Evolutionary conservation across 2,888 invertebrate genomes (phyloP), one percentile per base, ranked within the genome.

Genomic region (Eilema sororculum): DNA sequence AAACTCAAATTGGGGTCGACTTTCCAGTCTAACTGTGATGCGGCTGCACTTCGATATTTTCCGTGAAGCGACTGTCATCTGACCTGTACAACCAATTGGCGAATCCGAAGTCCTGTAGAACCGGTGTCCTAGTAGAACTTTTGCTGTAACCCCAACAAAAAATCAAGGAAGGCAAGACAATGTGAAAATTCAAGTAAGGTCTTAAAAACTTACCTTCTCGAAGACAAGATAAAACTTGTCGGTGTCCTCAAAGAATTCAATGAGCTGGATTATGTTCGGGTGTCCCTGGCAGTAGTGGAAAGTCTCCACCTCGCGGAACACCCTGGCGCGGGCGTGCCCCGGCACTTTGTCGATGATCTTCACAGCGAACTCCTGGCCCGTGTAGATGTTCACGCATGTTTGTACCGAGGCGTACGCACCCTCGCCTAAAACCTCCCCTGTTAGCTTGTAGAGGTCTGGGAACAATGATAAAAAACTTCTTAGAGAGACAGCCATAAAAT

Each of bases 221-320:
- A 99, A 99, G 90, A 99, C 98, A 95, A 99, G 97, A 95, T 99
- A 99, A 95, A 99, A 99, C 95, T 97, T 98, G 94, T 98, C 98
- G 87, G 98, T 98, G 96, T 99, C 99, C 95, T 99, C 99, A 94
- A 99, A 98, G 96, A 98, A 98, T 94, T 99, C 99, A 87, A 98
- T 97, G 93, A 99, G 97, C 95, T 99, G 99, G 91, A 99, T 98
- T 94, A 99, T 99, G 94, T 99, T 99, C 76, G 98, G 98, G 96
- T 99, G 99, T 84, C 98, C 98, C 95, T 98, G 98, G 95, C 99
- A 99, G 95, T 99, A 98, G 95, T 99, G 98, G 96, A 99, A 99
- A 81, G 99, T 99, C 96, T 99, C 99, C 89, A 99, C 99, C 95
- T 99, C 99, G 86, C 99, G 98, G 96, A 99, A 98, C 86, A 99